Base-by-base conservation (phyloP, 2,113 vertebrate genomes). In the Cyprinus carpio region DNA sequence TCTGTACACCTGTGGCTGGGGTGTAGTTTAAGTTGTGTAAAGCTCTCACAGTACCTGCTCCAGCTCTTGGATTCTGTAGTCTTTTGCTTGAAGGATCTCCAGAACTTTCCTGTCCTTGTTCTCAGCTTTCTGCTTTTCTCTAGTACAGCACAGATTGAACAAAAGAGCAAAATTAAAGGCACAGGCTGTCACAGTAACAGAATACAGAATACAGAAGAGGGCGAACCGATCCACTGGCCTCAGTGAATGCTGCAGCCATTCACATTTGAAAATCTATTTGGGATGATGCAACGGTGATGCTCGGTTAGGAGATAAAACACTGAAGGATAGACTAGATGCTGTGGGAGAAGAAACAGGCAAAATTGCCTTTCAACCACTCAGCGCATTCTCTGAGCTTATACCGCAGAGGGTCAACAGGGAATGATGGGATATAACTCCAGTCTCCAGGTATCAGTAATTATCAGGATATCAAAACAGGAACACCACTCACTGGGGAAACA, bases 111-210 rank as follows among this genome's bases (percentile, higher is more conserved):
- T 93, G 94, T 97, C 96, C 94, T 97, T 99, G 84, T 94, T 91
- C 94, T 98, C 96, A 81, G 96, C 94, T 95, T 97, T 99, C 89
- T 95, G 93, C 90, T 97, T 98, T 94, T 98, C 97, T 90, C 97
- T 99, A 85, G 34, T 92, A 92, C 90, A 54, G 92, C 92, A 83
- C 85, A 84, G 85, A 90, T 86, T 89, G 25, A 89, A 11, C 85
- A 64, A 86, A 84, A 81, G 77, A 72, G 40, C 34, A 43, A 71
- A 37, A 37, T 80, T 71, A 82, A 27, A 79, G 13, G 54, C 6
- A 69, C 15, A 65, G 75, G 58, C 23, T 37, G 62, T 46, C 20
- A 77, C 29, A 54, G 81, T 60, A 46, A 72, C 11, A 56, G n/a
- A 81, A 58, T 81, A 81, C 37, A 81, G n/a, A 82, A 60, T 60